phyloP scores from a whole-genome alignment of 1,140 invertebrate genomes.

The Drosophila erecta region DNA sequence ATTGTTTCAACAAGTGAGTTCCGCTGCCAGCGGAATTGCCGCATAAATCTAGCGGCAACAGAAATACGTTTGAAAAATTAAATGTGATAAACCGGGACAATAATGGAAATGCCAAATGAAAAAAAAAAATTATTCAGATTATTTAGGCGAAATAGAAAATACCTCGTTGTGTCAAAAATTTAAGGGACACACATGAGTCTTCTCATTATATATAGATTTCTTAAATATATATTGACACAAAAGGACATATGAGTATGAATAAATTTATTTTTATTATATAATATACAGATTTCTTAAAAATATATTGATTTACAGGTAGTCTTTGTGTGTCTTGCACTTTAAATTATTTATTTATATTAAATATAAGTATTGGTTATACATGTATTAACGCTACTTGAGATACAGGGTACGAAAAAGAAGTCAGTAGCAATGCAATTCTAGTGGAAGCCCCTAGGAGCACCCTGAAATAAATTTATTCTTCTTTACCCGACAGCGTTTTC shows the following conservation, averaged over 20 bases:
- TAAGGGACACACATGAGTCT: not conserved
- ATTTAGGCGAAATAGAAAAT: not conserved
- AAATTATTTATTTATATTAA: not conserved
- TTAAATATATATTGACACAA: too few species aligned
- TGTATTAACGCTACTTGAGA: too few species aligned
- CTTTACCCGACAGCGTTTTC: conserved; percentile 39
- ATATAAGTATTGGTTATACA: not conserved
- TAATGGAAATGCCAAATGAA: conserved; percentile 22
- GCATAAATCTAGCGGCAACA: conserved; percentile 71
- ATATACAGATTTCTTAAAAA: too few species aligned
- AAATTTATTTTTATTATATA: too few species aligned
- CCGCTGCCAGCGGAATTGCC: conserved; percentile 38
- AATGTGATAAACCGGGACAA: conserved; percentile 65
- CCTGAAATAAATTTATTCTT: conserved; percentile 28
- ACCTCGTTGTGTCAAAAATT: not conserved
- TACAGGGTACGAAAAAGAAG: not conserved
- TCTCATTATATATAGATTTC: too few species aligned
- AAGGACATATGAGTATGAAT: not conserved
- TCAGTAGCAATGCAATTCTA: not conserved
- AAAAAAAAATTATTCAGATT: not conserved
- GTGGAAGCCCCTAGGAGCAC: conserved; percentile 1
- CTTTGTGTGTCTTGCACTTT: too few species aligned
- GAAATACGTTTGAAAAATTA: conserved; percentile 71
- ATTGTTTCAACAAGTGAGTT: conserved; percentile 44
- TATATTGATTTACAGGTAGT: too few species aligned